Percentiles rank a stretch among this genome's conserved stretches.
phyloP scores from a whole-genome alignment of 2,797 vertebrate species.

The Taeniopygia guttata region DNA sequence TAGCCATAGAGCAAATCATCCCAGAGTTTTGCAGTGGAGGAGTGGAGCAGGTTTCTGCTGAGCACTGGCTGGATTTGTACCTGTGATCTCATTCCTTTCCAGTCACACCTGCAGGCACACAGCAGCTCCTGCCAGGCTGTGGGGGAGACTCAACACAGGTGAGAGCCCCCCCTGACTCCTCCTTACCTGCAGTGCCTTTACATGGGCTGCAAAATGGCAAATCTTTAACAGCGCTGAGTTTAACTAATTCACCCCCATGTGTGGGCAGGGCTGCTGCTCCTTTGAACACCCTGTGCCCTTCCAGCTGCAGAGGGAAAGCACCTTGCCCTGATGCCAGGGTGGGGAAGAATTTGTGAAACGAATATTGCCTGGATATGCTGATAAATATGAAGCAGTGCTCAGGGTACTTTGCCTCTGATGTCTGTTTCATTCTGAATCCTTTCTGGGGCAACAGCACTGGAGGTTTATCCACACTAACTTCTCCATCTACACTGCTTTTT shows the following conservation, averaged over 20 bases:
- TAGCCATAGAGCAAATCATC: background rate
- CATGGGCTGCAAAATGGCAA: background rate
- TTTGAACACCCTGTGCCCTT: background rate
- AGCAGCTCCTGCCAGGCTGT: background rate
- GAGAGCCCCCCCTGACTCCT: background rate
- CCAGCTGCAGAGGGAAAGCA: background rate
- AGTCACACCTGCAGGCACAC: accelerated
- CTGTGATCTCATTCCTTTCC: background rate
- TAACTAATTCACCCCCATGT: background rate
- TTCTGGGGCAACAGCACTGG: background rate
- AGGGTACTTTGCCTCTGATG: background rate
- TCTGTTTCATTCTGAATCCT: background rate
- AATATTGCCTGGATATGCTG: background rate
- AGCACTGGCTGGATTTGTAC: background rate
- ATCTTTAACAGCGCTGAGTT: background rate
- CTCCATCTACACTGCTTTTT: background rate
- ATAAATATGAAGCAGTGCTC: background rate
- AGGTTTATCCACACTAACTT: background rate
- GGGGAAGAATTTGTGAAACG: background rate
- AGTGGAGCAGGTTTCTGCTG: background rate
- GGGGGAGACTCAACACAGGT: background rate
- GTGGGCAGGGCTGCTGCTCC: background rate
- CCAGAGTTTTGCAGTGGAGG: background rate
- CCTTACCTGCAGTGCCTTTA: background rate
- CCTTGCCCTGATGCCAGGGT: accelerated